Conservation (phyloP, 1,140 invertebrate species). For the Macrobrachium rosenbergii region DNA sequence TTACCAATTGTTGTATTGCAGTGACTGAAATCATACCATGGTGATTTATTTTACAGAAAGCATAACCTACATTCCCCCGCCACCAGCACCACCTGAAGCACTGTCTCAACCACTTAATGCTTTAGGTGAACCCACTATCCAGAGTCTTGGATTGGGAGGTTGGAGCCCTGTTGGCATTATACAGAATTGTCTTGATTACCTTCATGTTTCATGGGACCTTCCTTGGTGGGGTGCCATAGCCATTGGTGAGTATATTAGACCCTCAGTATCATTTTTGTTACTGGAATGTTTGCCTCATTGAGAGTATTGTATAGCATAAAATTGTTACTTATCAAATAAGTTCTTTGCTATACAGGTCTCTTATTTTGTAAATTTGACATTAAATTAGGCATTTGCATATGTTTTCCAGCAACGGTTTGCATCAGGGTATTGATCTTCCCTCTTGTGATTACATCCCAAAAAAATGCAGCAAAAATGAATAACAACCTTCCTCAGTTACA, state of each 20-base stretch:
- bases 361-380: background rate
- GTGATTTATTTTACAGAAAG: conserved; percentile 33
- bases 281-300: background rate
- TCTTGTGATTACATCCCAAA: conserved; percentile 83
- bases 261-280: background rate
- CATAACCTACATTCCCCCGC: conserved; percentile 57
- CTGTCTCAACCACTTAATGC: conserved; percentile 67
- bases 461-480: conserved; percentile 82
- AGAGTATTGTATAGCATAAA: background rate
- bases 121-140: conserved; percentile 81
- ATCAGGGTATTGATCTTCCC: conserved; percentile 85
- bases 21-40: no score
- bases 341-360: background rate
- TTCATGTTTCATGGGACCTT: conserved; percentile 82
- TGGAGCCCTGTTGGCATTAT: conserved; percentile 84
- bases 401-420: conserved; percentile 78
- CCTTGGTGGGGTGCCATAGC: conserved; percentile 94
- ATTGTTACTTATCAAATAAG: no score
- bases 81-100: conserved; percentile 53
- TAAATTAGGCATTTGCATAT: background rate
- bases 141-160: conserved; percentile 84
- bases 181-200: conserved; percentile 83
- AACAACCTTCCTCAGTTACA: conserved; percentile 87
- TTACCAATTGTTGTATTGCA: no score
- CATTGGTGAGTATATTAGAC: conserved; percentile 73